These are phyloP conservation scores for Scaeva pyrastri DNA, from an alignment of 2,888 invertebrate species.

Conservation along the genomic window DNA sequence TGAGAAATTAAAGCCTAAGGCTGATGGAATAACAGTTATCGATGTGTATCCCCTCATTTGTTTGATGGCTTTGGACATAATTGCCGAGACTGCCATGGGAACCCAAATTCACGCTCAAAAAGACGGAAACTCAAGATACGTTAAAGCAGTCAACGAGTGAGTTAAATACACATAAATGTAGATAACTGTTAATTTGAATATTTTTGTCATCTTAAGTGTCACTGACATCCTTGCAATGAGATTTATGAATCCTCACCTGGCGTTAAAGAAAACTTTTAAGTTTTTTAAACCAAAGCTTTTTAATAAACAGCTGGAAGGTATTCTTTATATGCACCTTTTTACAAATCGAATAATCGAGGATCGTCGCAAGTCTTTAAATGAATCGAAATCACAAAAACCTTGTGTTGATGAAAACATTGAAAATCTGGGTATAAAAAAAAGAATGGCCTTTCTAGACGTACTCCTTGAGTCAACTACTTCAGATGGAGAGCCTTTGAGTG, in stretches of 20 bases:
- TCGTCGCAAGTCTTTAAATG: constrained; percentile 77
- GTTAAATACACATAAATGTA: constrained; percentile 76
- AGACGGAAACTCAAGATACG: constrained; percentile 87
- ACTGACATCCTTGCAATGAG: constrained; percentile 79
- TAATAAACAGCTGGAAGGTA: constrained; percentile 82
- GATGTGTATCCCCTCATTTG: constrained; percentile 87
- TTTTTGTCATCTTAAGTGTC: constrained; percentile 76
- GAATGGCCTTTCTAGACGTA: constrained; percentile 88
- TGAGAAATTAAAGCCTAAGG: constrained; percentile 84
- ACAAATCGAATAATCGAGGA: constrained; percentile 85
- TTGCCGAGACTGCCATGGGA: constrained; percentile 92
- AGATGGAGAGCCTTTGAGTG: constrained; percentile 85
- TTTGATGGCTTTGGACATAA: constrained; percentile 86
- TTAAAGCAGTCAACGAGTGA: constrained; percentile 88
- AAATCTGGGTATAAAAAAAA: constrained; percentile 85
- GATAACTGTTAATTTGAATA: neutral
- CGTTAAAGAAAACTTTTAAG: constrained; percentile 77
- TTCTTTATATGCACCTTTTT: constrained; percentile 84
- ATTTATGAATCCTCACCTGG: constrained; percentile 79
- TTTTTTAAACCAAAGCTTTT: constrained; percentile 77
- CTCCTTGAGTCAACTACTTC: constrained; percentile 86
- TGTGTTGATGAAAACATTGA: constrained; percentile 66
- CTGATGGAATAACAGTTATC: constrained; percentile 81
- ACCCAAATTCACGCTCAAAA: constrained; percentile 88
- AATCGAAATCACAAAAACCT: neutral